Evolutionary conservation across 2,113 vertebrate genomes (phyloP).

Genomic region (Leuciscus idus): DNA sequence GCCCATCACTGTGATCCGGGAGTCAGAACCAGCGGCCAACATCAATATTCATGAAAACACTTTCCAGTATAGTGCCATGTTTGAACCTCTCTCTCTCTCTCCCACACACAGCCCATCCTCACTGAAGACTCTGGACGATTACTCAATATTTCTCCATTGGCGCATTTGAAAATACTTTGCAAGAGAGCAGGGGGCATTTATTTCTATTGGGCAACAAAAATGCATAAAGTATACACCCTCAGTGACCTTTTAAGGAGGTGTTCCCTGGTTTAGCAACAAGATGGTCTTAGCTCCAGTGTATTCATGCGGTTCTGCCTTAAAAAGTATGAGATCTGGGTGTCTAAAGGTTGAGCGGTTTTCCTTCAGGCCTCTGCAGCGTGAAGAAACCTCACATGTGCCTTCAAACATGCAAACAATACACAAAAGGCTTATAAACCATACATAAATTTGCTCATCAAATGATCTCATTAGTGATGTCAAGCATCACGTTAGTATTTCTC

Average conservation of each 20-base stretch:
- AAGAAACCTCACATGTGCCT: background rate
- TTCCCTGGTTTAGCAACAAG: background rate
- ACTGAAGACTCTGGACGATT: background rate
- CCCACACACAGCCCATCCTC: background rate
- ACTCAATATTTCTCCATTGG: slow-evolving; percentile 23
- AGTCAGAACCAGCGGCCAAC: slow-evolving; percentile 39
- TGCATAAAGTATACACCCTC: slow-evolving; percentile 1
- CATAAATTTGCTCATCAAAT: background rate
- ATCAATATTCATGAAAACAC: slow-evolving; percentile 33
- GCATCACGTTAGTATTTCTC: background rate
- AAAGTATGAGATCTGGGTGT: slow-evolving; percentile 11
- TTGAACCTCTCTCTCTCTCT: slow-evolving; percentile 26
- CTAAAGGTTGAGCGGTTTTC: background rate
- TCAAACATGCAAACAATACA: background rate
- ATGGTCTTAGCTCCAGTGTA: background rate
- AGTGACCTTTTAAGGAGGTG: slow-evolving; percentile 22
- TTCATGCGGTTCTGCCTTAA: slow-evolving; percentile 13
- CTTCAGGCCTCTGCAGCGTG: background rate
- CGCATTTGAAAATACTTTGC: slow-evolving; percentile 1
- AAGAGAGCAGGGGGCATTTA: background rate
- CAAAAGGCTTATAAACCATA: background rate
- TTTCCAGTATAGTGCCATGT: slow-evolving; percentile 34
- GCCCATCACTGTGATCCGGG: slow-evolving; percentile 29
- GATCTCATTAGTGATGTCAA: slow-evolving; percentile 1
- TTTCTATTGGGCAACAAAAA: slow-evolving; percentile 14